Percentiles rank a stretch among this genome's conserved stretches.
These are phyloP conservation scores for Rhagonycha lutea DNA, from an alignment of 2,888 invertebrate species.

Conservation along the genomic window DNA sequence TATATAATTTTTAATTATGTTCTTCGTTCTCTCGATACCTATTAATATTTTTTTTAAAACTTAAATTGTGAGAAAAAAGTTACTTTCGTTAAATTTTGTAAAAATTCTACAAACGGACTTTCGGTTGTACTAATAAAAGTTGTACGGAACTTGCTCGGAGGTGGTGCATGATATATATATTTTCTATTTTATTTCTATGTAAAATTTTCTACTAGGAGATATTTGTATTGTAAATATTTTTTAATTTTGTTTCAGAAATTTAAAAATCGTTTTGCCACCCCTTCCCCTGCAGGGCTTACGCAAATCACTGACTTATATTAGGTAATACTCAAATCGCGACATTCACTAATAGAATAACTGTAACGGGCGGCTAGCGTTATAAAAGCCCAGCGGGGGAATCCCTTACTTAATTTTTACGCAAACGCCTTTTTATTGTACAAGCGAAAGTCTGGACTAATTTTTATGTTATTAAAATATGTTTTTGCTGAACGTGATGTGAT, in stretches of 20 bases:
- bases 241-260: neutral
- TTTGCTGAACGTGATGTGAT: slow-evolving; percentile 28
- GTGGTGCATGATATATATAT: neutral
- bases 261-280: neutral
- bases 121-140: neutral
- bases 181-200: too few species aligned
- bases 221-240: too few species aligned
- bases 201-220: neutral
- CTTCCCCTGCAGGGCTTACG: neutral
- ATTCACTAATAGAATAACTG: neutral
- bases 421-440: neutral
- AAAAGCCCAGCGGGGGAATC: neutral
- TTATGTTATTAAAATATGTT: slow-evolving; percentile 23
- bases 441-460: slow-evolving; percentile 12
- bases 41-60: neutral
- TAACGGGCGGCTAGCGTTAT: neutral
- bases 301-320: neutral
- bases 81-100: slow-evolving; percentile 1
- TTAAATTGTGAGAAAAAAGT: neutral
- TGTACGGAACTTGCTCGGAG: neutral
- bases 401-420: neutral
- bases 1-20: slow-evolving; percentile 16
- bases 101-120: neutral
- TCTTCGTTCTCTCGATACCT: slow-evolving; percentile 9
- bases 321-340: neutral